Conservation (phyloP, 1,140 invertebrate genomes). For the Macrotrachela quadricornifera region DNA sequence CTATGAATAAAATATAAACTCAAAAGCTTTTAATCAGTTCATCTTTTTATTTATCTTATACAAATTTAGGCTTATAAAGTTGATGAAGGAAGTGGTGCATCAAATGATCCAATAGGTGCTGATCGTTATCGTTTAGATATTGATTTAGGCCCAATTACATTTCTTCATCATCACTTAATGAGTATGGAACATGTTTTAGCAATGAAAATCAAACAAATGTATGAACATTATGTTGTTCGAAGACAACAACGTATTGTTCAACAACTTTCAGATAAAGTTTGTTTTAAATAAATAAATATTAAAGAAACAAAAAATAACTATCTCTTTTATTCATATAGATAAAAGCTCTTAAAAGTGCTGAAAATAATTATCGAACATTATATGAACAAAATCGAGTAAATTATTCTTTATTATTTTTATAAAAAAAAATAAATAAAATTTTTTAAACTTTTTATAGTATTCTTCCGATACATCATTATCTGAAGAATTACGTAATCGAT, state of each 20-base stretch:
- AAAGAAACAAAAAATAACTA: not conserved
- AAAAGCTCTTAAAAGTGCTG: conserved; percentile 19
- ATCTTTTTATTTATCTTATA: too few relatives aligned
- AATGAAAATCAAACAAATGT: conserved; percentile 24
- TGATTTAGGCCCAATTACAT: conserved; percentile 33
- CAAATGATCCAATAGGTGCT: too few relatives aligned
- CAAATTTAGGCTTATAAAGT: too few relatives aligned
- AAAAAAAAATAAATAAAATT: too few relatives aligned
- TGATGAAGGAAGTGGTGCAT: too few relatives aligned
- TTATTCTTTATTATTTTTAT: too few relatives aligned
- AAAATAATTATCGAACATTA: conserved; percentile 13
- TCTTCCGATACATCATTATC: not conserved
- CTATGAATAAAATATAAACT: too few relatives aligned
- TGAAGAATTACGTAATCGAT: conserved; percentile 9
- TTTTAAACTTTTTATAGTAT: too few relatives aligned
- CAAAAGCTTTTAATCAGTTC: too few relatives aligned
- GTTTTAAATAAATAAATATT: too few relatives aligned
- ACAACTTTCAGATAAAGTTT: conserved; percentile 23
- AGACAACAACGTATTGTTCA: conserved; percentile 20
- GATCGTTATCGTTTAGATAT: conserved; percentile 31
- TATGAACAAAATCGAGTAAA: too few relatives aligned
- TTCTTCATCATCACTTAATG: conserved; percentile 38
- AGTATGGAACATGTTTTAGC: conserved; percentile 37
- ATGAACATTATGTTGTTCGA: conserved; percentile 21
- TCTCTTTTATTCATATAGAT: conserved; percentile 15